Base-by-base conservation (phyloP, 2,888 invertebrate species). In the Diarsia rubi region DNA sequence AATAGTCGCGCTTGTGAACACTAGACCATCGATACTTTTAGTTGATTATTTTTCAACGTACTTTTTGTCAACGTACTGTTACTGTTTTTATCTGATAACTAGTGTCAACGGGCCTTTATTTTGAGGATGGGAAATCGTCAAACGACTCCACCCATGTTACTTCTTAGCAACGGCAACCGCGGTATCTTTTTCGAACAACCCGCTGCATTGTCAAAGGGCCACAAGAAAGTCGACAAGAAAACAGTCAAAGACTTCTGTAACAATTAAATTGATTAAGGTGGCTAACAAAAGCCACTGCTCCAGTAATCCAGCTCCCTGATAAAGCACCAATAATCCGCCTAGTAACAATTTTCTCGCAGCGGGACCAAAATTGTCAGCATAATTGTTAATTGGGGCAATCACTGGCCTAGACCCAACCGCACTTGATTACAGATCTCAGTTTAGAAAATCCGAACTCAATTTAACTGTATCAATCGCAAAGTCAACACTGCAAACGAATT, bases 401-500 rank as follows among this genome's bases (percentile, higher is more conserved):
- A 78, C 73, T 31, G 75, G 60, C 57, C 70, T 47, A 68, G 27
- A 62, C 60, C 19, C 62, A 64, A 75, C 75, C 84, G 37, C 74
- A 70, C 62, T 75, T 82, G 82, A 85, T 85, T 81, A 78, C 75
- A 78, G 65, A 77, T 70, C 63, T 73, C 24, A 75, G 72, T 72
- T 83, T 86, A 80, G 75, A 79, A 86, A 85, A 82, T 74, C 57
- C 70, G 63, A 86, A 82, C 77, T 78, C 62, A 81, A 85, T 85
- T 78, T 75, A 76, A 62, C 60, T 68, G 75, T 85, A 84, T 85
- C 75, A 81, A 73, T 85, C 79, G 11, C 12, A 79, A 78, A 79
- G 73, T 83, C 70, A 85, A 86, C 80, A 73, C 42, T 83, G 74
- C 83, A 84, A 80, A 86, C 78, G 77, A 85, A 79, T 80, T 82